phyloP scores from a whole-genome alignment of 2,113 vertebrate species.

The Mus musculus region GRCm39 chr10:14484001-14484500 shows the following conservation, averaged over 20 bases:
- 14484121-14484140: not conserved
- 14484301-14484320: not conserved
- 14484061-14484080: not conserved
- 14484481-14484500: not conserved
- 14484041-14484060: not conserved
- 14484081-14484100: not conserved
- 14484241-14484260: not conserved
- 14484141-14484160: not conserved
- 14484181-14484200: not conserved
- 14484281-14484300: not conserved
- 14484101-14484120: not conserved
- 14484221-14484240: conserved; percentile 16
- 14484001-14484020: not conserved
- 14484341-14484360: not conserved
- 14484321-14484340: not conserved
- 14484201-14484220: not conserved
- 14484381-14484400: not conserved
- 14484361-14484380: not conserved
- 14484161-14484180: not conserved
- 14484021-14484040: not conserved
- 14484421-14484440: not conserved
- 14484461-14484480: not conserved
- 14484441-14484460: not conserved
- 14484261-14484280: not conserved
- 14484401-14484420: not conserved